Percentiles rank a stretch among this genome's conserved stretches.
These are phyloP conservation scores for Pyrrhosoma nymphula DNA, from an alignment of 2,888 invertebrate genomes.

Conservation along the genomic window DNA sequence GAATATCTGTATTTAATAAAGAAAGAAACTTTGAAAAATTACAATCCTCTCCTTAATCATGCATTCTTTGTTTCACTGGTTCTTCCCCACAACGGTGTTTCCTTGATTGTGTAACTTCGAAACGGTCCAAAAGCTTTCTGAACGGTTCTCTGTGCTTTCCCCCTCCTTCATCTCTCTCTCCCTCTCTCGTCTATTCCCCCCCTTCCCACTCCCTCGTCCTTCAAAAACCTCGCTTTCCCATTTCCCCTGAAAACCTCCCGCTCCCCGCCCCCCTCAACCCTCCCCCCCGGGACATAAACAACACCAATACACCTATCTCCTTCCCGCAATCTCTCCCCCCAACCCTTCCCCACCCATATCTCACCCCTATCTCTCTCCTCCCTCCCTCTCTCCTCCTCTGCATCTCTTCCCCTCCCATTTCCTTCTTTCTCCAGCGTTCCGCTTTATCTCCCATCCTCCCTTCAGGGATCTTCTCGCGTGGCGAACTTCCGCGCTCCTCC, in stretches of 20 bases:
- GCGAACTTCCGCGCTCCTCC: slow-evolving; percentile 19
- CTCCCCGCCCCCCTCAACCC: neutral
- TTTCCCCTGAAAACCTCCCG: neutral
- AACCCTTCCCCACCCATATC: neutral
- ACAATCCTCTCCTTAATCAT: neutral
- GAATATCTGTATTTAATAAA: no score
- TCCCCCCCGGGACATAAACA: neutral
- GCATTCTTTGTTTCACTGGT: neutral
- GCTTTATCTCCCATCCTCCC: neutral
- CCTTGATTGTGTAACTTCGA: neutral
- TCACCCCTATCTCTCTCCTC: slow-evolving; percentile 7
- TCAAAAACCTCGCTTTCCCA: slow-evolving; percentile 14
- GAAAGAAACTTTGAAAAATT: no score
- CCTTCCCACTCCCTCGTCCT: neutral
- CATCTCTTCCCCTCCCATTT: neutral
- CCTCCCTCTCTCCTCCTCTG: neutral
- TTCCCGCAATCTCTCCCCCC: neutral
- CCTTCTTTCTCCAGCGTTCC: neutral
- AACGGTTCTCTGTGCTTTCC: neutral
- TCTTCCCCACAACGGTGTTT: neutral
- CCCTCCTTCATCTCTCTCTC: neutral
- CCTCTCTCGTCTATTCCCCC: neutral
- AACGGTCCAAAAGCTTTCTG: neutral
- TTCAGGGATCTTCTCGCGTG: neutral
- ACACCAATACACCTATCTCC: slow-evolving; percentile 28